Conservation (phyloP, 2,888 invertebrate genomes). For the Diaphora mendica region DNA sequence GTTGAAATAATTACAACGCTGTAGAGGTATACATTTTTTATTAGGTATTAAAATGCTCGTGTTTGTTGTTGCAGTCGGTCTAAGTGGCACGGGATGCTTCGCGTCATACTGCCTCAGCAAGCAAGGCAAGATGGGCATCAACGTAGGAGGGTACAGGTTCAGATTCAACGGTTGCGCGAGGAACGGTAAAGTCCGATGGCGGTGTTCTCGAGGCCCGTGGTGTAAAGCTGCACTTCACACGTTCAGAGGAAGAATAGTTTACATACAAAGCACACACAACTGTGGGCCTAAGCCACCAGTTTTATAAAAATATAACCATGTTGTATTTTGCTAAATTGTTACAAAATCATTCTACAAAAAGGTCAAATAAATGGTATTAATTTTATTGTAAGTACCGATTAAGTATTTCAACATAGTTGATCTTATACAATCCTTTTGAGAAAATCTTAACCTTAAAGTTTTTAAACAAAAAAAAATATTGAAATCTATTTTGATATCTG, state of each 20-base stretch:
- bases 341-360: conserved; percentile 33
- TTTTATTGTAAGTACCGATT: conserved; percentile 27
- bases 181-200: conserved; percentile 82
- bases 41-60: conserved; percentile 27
- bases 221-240: conserved; percentile 83
- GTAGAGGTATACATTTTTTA: neutral
- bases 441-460: neutral
- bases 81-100: conserved; percentile 76
- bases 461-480: neutral
- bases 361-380: conserved; percentile 7
- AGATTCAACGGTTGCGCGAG: conserved; percentile 81
- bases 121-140: conserved; percentile 84
- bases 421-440: conserved; percentile 7
- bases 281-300: conserved; percentile 79
- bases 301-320: conserved; percentile 22
- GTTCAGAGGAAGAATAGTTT: conserved; percentile 78
- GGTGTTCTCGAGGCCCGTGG: conserved; percentile 82
- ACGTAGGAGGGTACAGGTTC: conserved; percentile 80
- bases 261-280: conserved; percentile 80
- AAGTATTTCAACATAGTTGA: conserved; percentile 20
- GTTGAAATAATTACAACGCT: neutral
- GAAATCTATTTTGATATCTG: neutral
- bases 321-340: conserved; percentile 19
- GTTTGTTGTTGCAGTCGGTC: conserved; percentile 66
- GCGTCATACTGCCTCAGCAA: conserved; percentile 84